These are phyloP conservation scores for Sitodiplosis mosellana DNA, from an alignment of 1,140 invertebrate species.

Conservation along the genomic window DNA sequence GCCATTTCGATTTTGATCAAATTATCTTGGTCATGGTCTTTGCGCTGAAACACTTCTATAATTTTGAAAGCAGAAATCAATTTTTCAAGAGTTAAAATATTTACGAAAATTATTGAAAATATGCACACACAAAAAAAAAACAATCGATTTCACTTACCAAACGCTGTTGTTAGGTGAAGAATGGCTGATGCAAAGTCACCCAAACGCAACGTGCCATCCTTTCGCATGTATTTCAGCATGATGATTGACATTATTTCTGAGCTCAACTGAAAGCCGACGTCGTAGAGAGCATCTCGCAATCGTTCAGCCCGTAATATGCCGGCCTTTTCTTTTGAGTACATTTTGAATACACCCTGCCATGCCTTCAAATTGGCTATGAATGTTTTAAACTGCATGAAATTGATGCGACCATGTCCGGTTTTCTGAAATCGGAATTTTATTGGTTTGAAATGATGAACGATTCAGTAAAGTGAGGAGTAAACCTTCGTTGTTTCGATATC, in stretches of 20 bases:
- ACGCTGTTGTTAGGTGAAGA: slow-evolving; percentile 70
- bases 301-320: slow-evolving; percentile 76
- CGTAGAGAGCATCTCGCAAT: slow-evolving; percentile 60
- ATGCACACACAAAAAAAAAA: background rate
- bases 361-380: slow-evolving; percentile 80
- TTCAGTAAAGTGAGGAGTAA: no score
- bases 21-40: slow-evolving; percentile 66
- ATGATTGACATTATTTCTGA: slow-evolving; percentile 65
- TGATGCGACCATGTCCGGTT: slow-evolving; percentile 60
- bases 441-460: no score
- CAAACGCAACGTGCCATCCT: slow-evolving; percentile 81
- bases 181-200: slow-evolving; percentile 84
- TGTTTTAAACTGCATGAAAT: slow-evolving; percentile 76
- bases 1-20: slow-evolving; percentile 58
- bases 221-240: slow-evolving; percentile 75
- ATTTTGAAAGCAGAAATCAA: slow-evolving; percentile 9
- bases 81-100: slow-evolving; percentile 1
- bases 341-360: slow-evolving; percentile 82
- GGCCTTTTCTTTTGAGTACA: slow-evolving; percentile 78
- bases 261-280: slow-evolving; percentile 75
- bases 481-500: no score
- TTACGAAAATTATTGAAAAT: background rate
- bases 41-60: slow-evolving; percentile 59
- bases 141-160: slow-evolving; percentile 41
- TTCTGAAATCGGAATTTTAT: slow-evolving; percentile 35